Evolutionary conservation across 2,797 vertebrate genomes (phyloP), one percentile per base, ranked within the genome.

Genomic region (Yasuhikotakia modesta): DNA sequence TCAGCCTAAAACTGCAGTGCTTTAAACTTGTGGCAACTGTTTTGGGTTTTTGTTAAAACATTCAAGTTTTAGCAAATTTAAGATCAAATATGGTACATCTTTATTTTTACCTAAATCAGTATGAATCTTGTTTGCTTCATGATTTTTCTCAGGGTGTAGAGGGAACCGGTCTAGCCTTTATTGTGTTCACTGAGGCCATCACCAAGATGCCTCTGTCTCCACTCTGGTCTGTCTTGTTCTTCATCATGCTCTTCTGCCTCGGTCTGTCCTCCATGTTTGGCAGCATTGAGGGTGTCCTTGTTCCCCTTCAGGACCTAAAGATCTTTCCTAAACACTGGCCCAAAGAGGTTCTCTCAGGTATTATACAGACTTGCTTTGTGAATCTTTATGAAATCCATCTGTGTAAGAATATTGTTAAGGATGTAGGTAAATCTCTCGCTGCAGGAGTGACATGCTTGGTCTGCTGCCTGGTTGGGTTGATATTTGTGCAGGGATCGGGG

Each of bases 261-360:
- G 96, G 96, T 50, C 91, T 97, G 76, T 98, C 96, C 0, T 96
- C 96, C 43, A 96, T 98, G 96, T 98, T 98, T 82, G 96, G 95
- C 53, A 96, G 94, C 82, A 92, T 96, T 43, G 96, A 98, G 86
- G 96, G 96, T 0, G 92, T 98, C 61, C 48, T 95, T 0, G 94
- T 95, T 46, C 95, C 96, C 50, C 85, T 98, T 57, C 91, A 95
- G 85, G 95, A 97, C 63, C 91, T 98, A 30, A 91, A 91, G 0
- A 0, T 96, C 17, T 70, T 95, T 71, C 89, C 95, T 0, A 78
- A 92, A 69, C 91, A 83, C 52, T 95, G 95, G 90, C 93, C 96
- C 22, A 97, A 98, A 85, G 96, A 97, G 82, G 74, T 88, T 14
- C 0, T 92, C 2, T 95, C 94, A 82, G 95, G 96, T 97, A 87